Conservation (phyloP, 2,113 vertebrate species). For the Nesoenas mayeri region DNA sequence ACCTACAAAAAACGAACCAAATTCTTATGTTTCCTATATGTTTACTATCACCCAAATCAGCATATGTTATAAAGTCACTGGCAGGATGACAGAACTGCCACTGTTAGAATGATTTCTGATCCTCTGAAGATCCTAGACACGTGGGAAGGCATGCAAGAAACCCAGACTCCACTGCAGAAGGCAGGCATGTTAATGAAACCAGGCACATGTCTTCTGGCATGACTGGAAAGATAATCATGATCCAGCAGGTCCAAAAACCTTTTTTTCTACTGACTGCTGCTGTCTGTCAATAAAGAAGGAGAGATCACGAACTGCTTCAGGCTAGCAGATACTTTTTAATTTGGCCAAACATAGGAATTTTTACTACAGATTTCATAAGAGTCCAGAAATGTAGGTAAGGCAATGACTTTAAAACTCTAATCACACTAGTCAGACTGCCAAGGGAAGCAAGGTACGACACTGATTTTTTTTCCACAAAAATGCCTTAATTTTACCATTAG, state of each 20-base stretch:
- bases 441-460: neutral
- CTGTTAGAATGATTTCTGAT: neutral
- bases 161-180: neutral
- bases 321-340: neutral
- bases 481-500: neutral
- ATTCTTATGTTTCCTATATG: neutral
- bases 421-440: neutral
- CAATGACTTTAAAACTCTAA: neutral
- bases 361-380: neutral
- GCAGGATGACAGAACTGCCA: neutral
- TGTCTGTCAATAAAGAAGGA: conserved; percentile 64
- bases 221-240: conserved; percentile 55
- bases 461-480: neutral
- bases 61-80: neutral
- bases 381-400: conserved; percentile 27
- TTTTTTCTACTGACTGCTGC: conserved; percentile 69
- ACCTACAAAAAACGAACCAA: neutral
- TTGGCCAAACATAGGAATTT: neutral
- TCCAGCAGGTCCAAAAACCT: conserved; percentile 71
- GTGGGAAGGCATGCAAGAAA: neutral
- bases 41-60: neutral
- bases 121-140: neutral
- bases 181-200: neutral
- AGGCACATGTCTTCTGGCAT: neutral
- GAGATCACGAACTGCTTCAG: conserved; percentile 20